Conservation (phyloP, 2,888 invertebrate genomes). For the Eupithecia inturbata region DNA sequence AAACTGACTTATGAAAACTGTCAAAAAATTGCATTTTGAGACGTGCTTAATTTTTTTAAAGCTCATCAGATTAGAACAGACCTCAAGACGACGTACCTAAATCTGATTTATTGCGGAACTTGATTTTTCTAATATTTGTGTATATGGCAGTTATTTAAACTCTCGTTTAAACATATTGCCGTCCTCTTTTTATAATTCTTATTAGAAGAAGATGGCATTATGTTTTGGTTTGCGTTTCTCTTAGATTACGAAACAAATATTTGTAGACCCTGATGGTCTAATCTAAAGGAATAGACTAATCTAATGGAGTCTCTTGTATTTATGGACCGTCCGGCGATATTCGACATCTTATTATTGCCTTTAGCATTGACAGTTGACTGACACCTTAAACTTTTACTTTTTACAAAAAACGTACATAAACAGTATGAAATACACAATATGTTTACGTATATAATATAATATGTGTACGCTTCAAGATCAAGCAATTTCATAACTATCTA, state of each 20-base stretch:
- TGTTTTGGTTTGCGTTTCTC: background rate
- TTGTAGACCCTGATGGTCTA: background rate
- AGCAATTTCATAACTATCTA: constrained; percentile 13
- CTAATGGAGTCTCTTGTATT: background rate
- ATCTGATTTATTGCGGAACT: background rate
- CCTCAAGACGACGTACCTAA: background rate
- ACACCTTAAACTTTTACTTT: background rate
- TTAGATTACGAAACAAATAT: background rate
- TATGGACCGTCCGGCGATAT: background rate
- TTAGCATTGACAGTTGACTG: background rate
- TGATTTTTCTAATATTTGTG: background rate
- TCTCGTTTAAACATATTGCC: background rate
- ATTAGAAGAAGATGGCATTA: background rate
- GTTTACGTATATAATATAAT: no score
- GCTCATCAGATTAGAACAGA: background rate
- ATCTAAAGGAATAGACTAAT: background rate
- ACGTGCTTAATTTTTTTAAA: background rate
- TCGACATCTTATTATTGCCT: background rate
- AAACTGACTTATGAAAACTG: background rate
- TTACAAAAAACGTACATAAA: constrained; percentile 12
- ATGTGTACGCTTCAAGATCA: constrained; percentile 13
- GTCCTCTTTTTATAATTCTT: background rate
- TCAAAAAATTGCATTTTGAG: background rate
- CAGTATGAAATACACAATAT: constrained; percentile 9
- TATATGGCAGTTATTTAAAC: background rate